These are phyloP conservation scores for Ispidina picta DNA, from an alignment of 2,797 vertebrate genomes.

Conservation along the genomic window DNA sequence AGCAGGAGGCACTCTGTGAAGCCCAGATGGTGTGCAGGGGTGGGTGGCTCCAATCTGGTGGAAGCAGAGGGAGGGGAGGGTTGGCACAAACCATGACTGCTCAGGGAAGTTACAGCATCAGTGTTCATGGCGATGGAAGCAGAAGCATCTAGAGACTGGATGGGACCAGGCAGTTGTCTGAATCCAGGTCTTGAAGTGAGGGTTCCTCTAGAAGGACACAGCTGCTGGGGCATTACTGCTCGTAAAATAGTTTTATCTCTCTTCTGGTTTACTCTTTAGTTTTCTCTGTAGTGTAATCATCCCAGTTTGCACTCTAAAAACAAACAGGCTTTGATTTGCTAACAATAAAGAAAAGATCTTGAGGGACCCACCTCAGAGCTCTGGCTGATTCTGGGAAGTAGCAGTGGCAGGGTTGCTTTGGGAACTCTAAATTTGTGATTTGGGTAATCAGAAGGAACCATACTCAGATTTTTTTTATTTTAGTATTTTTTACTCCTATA, in stretches of 20 bases:
- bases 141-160: neutral
- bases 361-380: neutral
- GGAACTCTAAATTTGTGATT: neutral
- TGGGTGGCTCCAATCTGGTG: neutral
- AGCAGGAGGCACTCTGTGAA: neutral
- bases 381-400: neutral
- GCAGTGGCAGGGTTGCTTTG: neutral
- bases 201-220: neutral
- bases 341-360: neutral
- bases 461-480: neutral
- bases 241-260: neutral
- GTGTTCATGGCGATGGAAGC: fast-evolving
- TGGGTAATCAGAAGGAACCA: neutral
- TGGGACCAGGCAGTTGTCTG: neutral
- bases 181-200: neutral
- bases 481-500: neutral
- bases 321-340: neutral
- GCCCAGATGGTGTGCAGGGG: neutral
- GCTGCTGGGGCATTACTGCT: neutral
- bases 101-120: neutral
- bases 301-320: neutral
- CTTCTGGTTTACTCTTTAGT: neutral
- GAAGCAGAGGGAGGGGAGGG: neutral
- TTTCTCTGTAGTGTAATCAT: neutral
- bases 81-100: neutral